phyloP scores from a whole-genome alignment of 2,797 vertebrate species.

The Hipposideros larvatus region DNA sequence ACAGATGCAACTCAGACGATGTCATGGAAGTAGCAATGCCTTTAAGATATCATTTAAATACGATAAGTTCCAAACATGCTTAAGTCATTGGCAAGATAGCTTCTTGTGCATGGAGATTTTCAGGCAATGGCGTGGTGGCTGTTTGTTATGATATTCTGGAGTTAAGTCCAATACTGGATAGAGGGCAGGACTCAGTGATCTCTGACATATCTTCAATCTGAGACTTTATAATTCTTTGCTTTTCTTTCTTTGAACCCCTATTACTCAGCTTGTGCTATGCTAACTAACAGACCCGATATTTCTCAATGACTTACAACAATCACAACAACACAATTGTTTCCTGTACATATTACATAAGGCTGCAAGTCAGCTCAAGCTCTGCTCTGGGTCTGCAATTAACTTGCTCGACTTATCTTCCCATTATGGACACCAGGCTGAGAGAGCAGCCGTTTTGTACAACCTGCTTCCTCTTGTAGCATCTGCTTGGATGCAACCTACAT shows the following conservation, averaged over 20 bases:
- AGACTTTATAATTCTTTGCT: slow-evolving; percentile 6
- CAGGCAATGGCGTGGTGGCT: background rate
- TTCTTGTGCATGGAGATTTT: background rate
- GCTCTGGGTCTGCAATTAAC: background rate
- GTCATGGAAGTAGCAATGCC: background rate
- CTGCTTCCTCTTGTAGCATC: background rate
- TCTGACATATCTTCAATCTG: background rate
- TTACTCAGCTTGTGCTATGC: background rate
- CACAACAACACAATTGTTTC: background rate
- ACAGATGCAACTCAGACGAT: background rate
- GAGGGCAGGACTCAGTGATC: background rate
- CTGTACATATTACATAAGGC: background rate
- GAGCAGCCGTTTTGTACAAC: background rate
- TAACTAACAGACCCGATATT: background rate
- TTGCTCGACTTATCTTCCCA: background rate
- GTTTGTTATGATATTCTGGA: background rate
- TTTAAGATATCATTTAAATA: background rate
- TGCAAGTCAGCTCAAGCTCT: background rate
- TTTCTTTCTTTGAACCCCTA: background rate
- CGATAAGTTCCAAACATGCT: background rate
- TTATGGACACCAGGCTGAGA: background rate
- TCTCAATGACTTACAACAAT: background rate
- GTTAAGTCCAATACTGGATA: background rate
- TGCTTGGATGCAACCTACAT: background rate
- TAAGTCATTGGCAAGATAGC: background rate